Base-by-base conservation (phyloP, 2,113 vertebrate species). In the Scolopax mira region DNA sequence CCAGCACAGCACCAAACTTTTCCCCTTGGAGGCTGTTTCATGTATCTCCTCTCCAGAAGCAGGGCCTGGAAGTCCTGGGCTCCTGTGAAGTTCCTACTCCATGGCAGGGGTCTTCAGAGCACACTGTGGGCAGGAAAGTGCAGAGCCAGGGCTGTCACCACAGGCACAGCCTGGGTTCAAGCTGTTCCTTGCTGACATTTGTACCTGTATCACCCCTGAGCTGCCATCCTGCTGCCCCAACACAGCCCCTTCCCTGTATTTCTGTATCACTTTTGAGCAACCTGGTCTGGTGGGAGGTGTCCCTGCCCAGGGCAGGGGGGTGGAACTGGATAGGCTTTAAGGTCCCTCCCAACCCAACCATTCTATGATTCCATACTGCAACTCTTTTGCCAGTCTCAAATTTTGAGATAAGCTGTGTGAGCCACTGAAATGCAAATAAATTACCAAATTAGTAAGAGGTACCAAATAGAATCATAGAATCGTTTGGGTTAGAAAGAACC, bases 141-240 rank as follows among this genome's bases (percentile, higher is more conserved):
- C 79, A 51, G 81, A 64, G 48, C 1, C 4, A 81, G 82, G 74
- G 3, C 27, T 37, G 79, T 17, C 49, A 60, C 1, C 51, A 2
- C 64, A 55, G 70, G 44, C 66, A 44, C 35, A 52, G 70, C 30
- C 30, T 49, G 37, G 18, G 22, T 6, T 22, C 10, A 6, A 37
- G 79, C 74, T 30, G 70, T 15, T 37, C 42, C 57, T 24, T 4
- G 41, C 0, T 37, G 42, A 11, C 67, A 35, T 39, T 18, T 18
- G 10, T 41, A 33, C 11, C 42, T 27, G n/a, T 2, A 9, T 5
- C 0, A 0, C n/a, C 41, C 33, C 2, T 0, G 21, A 41, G 46
- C 3, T 41, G 42, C 19, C 5, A 9, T 8, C n/a, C 51, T n/a
- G 62, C 46, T 17, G 51, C 58, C 62, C 74, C 30, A 23, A 7